Base-by-base conservation (phyloP, 2,113 vertebrate genomes). In the Lipophrys pholis region DNA sequence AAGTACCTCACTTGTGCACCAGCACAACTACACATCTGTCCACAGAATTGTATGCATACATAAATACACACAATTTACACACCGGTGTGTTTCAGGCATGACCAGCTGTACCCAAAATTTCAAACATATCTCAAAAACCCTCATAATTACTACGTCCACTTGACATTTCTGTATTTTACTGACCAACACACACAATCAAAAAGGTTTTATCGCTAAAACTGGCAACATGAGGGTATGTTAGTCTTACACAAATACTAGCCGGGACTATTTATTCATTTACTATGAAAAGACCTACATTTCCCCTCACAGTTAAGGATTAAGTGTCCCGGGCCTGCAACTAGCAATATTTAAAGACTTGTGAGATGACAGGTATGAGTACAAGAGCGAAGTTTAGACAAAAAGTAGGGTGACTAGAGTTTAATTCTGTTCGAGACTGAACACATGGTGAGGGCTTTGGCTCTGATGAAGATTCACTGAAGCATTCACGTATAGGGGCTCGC, bases 121-220 rank as follows among this genome's bases (percentile, higher is more conserved):
- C 82, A 84, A 90, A 88, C 82, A 87, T 87, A 90, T 87, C 82
- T 89, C 76, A 83, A 73, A 85, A 87, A 83, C 16, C 89, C 87
- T 76, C 67, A 71, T 91, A 89, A 92, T 91, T 91, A 72, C 90
- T 87, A 87, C n/a, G 65, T 87, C 56, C 16, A n/a, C 73, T 78
- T 73, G 80, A 90, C 76, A 10, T 83, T 88, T 85, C 76, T 84
- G 77, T 88, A 71, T 78, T 85, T 86, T 54, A 43, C 76, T 64
- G 72, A 83, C 89, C 87, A 86, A 92, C 82, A 85, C 76, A 84
- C 81, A 89, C 89, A 90, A 89, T 89, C 87, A 90, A 83, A 87
- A 80, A 73, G 73, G 67, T 83, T 87, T 88, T 80, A 80, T 76
- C 74, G 69, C 88, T 90, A 85, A 83, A 91, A 83, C 49, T 72